phyloP scores from a whole-genome alignment of 92 coral and sea anemone species.

The Epizoanthus rinbou region DNA sequence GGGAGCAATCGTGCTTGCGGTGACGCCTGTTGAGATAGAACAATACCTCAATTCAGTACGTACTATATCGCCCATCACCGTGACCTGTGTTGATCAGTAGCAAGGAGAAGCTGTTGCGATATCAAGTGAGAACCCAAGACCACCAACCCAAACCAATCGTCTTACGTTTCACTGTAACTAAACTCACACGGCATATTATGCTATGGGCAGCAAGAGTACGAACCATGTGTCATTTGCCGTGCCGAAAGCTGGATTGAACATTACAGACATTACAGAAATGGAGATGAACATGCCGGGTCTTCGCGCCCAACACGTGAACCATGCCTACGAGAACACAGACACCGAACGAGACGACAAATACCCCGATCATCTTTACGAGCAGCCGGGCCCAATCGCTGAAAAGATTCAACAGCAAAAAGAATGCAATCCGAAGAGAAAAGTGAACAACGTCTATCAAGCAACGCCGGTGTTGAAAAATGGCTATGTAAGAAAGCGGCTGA shows the following conservation, averaged over 20 bases:
- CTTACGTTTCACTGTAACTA: too few relatives aligned
- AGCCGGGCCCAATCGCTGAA: background rate
- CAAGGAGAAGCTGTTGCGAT: too few relatives aligned
- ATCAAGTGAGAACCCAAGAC: too few relatives aligned
- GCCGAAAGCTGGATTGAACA: background rate
- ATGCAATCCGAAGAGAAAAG: constrained; percentile 10
- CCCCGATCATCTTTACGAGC: constrained; percentile 19
- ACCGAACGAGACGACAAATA: background rate
- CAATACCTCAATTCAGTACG: too few relatives aligned
- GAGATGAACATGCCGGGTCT: background rate
- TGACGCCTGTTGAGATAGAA: too few relatives aligned
- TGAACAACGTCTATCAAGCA: constrained; percentile 2
- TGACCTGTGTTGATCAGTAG: too few relatives aligned
- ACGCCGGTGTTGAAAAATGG: background rate
- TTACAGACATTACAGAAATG: background rate
- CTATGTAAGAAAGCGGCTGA: constrained; percentile 1
- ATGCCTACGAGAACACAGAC: constrained; percentile 15
- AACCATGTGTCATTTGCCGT: background rate
- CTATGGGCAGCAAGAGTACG: background rate
- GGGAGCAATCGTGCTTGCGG: too few relatives aligned
- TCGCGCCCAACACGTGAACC: constrained; percentile 17
- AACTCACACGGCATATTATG: background rate
- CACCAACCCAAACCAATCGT: too few relatives aligned
- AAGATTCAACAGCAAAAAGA: constrained; percentile 12
- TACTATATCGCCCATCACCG: too few relatives aligned